Conservation (phyloP, 2,113 vertebrate genomes). For the Hypocryptadius cinnamomeus region DNA sequence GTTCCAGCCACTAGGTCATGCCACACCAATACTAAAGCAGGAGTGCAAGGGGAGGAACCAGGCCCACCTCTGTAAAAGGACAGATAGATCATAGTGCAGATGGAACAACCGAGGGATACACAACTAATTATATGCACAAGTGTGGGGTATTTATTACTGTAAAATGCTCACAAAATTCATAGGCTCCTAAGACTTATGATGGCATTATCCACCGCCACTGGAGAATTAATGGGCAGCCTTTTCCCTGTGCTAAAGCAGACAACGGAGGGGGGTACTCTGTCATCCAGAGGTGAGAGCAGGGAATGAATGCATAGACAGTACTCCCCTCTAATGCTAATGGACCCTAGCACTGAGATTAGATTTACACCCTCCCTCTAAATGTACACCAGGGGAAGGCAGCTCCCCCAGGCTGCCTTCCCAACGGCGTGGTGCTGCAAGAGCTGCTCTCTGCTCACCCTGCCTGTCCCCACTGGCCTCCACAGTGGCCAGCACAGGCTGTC, state of each 20-base stretch:
- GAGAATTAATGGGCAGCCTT: slow-evolving; percentile 52
- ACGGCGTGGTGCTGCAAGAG: neutral
- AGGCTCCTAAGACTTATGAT: slow-evolving; percentile 50
- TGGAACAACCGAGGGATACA: neutral
- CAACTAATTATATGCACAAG: slow-evolving; percentile 46
- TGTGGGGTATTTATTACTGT: slow-evolving; percentile 48
- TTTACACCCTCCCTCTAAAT: slow-evolving; percentile 62
- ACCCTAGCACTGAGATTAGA: slow-evolving; percentile 65
- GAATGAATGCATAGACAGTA: slow-evolving; percentile 55
- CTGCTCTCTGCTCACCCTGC: neutral
- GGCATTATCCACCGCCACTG: slow-evolving; percentile 19
- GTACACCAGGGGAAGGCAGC: slow-evolving; percentile 37
- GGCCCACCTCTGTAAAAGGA: neutral
- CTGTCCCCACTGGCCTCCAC: neutral
- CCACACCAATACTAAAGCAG: neutral
- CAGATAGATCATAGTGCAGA: neutral
- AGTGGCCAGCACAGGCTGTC: neutral
- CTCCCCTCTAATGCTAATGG: slow-evolving; percentile 66
- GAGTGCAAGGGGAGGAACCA: neutral
- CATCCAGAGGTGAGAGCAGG: slow-evolving; percentile 54
- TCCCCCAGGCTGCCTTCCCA: slow-evolving; percentile 11
- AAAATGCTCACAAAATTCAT: slow-evolving; percentile 44
- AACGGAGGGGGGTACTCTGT: slow-evolving; percentile 50
- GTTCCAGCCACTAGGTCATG: neutral
- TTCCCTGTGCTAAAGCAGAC: slow-evolving; percentile 32